Evolutionary conservation across 2,888 invertebrate genomes (phyloP).

Genomic region (Biston stratarius): DNA sequence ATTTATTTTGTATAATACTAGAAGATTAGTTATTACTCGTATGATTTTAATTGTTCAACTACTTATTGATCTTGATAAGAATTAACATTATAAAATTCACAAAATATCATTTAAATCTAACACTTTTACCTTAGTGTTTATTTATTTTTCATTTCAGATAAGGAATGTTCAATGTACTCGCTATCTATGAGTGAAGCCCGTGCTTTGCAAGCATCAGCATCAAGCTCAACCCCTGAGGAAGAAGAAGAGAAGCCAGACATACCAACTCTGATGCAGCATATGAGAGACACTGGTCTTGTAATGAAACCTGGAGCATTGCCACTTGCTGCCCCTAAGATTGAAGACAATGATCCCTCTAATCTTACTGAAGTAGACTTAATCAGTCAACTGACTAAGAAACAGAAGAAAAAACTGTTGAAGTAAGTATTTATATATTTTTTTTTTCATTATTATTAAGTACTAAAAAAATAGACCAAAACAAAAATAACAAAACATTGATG

Average conservation of each 20-base stretch:
- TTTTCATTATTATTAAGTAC: no score
- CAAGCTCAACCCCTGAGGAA: slow-evolving; percentile 89
- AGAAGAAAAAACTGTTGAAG: slow-evolving; percentile 96
- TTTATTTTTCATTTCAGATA: slow-evolving; percentile 87
- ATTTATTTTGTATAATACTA: no score
- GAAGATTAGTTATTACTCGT: no score
- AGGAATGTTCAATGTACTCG: slow-evolving; percentile 98
- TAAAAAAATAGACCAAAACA: no score
- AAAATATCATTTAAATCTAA: no score
- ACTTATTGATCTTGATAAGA: no score
- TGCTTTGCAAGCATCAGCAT: slow-evolving; percentile 87
- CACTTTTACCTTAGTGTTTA: no score
- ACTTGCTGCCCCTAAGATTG: slow-evolving; percentile 85
- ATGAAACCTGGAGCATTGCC: slow-evolving; percentile 92
- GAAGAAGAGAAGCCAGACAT: slow-evolving; percentile 86
- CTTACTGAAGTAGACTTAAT: slow-evolving; percentile 92
- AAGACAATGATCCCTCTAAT: slow-evolving; percentile 85
- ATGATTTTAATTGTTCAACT: no score
- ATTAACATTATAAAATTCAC: no score
- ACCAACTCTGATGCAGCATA: slow-evolving; percentile 93
- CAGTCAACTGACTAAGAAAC: slow-evolving; percentile 93
- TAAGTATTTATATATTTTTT: slow-evolving; percentile 63
- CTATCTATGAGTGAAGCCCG: slow-evolving; percentile 93
- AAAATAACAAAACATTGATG: no score
- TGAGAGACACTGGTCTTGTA: slow-evolving; percentile 96